phyloP scores from a whole-genome alignment of 2,888 invertebrate genomes.

The Sicus ferrugineus region DNA sequence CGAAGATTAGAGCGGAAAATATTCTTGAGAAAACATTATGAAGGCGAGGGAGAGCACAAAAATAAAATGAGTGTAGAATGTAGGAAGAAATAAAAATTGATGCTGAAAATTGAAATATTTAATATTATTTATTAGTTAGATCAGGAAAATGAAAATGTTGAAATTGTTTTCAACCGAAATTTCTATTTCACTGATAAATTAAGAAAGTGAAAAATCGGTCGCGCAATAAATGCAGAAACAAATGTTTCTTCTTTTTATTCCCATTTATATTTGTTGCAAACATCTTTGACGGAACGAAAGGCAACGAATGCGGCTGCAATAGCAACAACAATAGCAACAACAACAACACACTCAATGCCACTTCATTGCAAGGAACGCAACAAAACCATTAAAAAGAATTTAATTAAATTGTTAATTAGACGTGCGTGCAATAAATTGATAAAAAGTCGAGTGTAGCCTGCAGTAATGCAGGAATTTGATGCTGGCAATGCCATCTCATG shows the following conservation, averaged over 20 bases:
- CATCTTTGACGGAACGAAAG: neutral
- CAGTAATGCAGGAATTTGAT: neutral
- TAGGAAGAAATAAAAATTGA: neutral
- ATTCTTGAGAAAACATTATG: too few species aligned
- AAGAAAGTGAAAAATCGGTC: neutral
- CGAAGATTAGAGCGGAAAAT: too few species aligned
- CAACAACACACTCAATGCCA: neutral
- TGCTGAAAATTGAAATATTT: neutral
- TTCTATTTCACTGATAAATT: too few species aligned
- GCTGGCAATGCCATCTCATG: slow-evolving; percentile 8
- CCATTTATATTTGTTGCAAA: neutral
- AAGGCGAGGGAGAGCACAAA: too few species aligned
- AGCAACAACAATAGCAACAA: slow-evolving; percentile 8
- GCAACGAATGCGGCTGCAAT: neutral
- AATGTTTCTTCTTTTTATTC: neutral
- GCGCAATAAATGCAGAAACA: neutral
- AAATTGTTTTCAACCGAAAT: too few species aligned
- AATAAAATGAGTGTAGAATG: neutral
- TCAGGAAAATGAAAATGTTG: too few species aligned
- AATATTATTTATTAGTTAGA: too few species aligned
- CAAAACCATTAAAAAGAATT: slow-evolving; percentile 49
- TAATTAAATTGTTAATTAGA: slow-evolving; percentile 63
- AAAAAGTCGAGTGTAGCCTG: slow-evolving; percentile 49
- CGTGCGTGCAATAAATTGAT: slow-evolving; percentile 61
- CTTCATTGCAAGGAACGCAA: slow-evolving; percentile 7